These are phyloP conservation scores for Fukomys damarensis DNA, from an alignment of 2,113 vertebrate genomes.

Conservation along the genomic window DNA sequence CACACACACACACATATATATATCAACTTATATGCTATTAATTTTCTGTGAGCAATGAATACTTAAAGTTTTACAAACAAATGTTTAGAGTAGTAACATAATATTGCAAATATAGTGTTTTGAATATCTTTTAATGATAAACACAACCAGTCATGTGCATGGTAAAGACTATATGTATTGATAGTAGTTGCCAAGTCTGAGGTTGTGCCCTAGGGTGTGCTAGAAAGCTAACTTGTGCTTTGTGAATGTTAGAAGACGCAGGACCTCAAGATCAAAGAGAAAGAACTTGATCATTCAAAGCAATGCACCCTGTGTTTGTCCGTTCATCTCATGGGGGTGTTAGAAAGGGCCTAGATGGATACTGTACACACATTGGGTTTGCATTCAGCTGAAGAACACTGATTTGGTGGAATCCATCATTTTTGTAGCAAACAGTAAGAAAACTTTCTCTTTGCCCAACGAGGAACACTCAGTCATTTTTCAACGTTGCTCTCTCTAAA, in stretches of 20 bases:
- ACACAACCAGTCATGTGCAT: background rate
- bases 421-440: background rate
- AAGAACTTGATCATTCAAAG: background rate
- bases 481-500: background rate
- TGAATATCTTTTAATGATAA: background rate
- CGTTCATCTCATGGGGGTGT: background rate
- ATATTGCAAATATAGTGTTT: background rate
- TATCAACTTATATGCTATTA: background rate
- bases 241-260: background rate
- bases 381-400: too few relatives aligned
- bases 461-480: background rate
- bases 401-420: background rate
- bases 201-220: background rate
- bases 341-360: background rate
- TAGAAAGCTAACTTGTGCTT: background rate
- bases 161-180: background rate
- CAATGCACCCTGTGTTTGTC: background rate
- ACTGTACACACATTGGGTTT: accelerated
- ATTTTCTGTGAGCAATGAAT: background rate
- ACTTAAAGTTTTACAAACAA: background rate
- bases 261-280: background rate
- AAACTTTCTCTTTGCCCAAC: background rate
- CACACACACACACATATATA: background rate
- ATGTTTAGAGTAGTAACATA: background rate
- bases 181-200: background rate